Evolutionary conservation across 2,113 vertebrate genomes (phyloP).

Genomic region (Otis tarda): DNA sequence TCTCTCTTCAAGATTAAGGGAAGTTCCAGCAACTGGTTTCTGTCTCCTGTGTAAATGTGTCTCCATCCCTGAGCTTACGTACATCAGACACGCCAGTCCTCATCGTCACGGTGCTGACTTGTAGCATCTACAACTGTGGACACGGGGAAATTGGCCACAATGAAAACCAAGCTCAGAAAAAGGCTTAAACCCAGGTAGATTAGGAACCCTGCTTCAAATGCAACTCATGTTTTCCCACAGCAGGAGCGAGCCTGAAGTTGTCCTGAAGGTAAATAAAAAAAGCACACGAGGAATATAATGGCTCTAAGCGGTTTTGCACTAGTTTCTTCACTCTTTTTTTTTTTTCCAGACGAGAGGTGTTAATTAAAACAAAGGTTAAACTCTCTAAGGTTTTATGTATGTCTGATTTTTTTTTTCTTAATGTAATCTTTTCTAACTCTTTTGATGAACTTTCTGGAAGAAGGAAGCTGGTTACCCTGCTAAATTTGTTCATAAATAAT

Average conservation of each 20-base stretch:
- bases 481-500: background rate
- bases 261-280: background rate
- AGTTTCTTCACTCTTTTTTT: background rate
- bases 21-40: background rate
- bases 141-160: background rate
- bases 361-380: background rate
- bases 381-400: background rate
- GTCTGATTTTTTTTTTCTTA: background rate
- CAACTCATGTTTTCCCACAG: background rate
- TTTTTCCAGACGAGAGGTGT: background rate
- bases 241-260: background rate
- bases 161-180: background rate
- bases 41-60: background rate
- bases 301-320: background rate
- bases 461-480: background rate
- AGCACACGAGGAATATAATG: background rate
- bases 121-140: background rate
- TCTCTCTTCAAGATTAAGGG: background rate
- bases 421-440: background rate
- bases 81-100: background rate
- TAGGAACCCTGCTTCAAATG: background rate
- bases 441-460: background rate
- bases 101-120: background rate
- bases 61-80: background rate
- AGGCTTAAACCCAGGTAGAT: background rate